phyloP scores from a whole-genome alignment of 2,888 invertebrate genomes.

The Drosophila kanekoi region DNA sequence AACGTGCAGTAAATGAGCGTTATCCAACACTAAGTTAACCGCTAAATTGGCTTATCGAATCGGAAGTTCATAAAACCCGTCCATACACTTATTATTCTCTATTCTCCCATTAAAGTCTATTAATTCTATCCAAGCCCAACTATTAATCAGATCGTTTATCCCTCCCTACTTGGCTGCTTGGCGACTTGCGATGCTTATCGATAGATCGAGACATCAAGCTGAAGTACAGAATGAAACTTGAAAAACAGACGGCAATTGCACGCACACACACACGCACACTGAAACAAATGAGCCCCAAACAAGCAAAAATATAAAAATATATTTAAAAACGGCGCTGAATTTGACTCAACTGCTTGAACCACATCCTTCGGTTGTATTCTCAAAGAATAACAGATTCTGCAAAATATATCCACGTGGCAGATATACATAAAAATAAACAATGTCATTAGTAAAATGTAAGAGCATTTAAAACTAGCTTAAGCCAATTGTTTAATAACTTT shows the following conservation, averaged over 20 bases:
- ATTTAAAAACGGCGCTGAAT: slow-evolving; percentile 44
- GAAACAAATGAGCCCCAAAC: slow-evolving; percentile 70
- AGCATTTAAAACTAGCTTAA: slow-evolving; percentile 67
- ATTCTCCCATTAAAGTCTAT: no score
- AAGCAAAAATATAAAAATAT: slow-evolving; percentile 21
- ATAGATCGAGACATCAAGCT: slow-evolving; percentile 11
- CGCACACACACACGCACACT: slow-evolving; percentile 27
- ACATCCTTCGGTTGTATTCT: slow-evolving; percentile 41
- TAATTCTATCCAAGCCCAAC: no score
- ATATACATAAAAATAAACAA: not conserved
- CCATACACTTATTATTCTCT: no score
- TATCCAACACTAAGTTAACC: no score
- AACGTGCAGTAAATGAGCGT: not conserved
- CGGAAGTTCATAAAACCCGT: no score
- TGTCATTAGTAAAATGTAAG: slow-evolving; percentile 55
- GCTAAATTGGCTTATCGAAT: no score
- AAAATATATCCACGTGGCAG: not conserved
- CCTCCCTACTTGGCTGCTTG: slow-evolving; percentile 1
- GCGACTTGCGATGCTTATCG: slow-evolving; percentile 8
- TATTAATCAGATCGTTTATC: slow-evolving; percentile 1
- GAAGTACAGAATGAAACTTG: not conserved
- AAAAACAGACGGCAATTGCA: slow-evolving; percentile 17
- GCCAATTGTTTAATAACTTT: slow-evolving; percentile 7
- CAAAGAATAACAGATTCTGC: slow-evolving; percentile 12
- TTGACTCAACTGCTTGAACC: slow-evolving; percentile 51